Conservation (phyloP, 53 echinoderm and acorn worm genomes). For the Temnopleurus reevesii region DNA sequence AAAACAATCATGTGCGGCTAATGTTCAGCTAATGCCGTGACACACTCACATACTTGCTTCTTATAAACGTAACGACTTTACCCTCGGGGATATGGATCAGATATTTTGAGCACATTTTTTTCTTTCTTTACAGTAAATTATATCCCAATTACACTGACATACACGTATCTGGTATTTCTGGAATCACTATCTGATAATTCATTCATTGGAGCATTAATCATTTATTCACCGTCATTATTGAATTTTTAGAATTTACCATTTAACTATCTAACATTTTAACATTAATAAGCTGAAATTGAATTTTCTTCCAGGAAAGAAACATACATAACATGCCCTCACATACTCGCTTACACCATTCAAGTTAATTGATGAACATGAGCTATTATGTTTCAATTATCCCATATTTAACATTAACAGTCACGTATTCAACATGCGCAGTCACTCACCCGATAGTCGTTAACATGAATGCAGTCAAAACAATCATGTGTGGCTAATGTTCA, state of each 20-base stretch:
- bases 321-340: neutral
- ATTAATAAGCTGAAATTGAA: too few species aligned
- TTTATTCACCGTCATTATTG: too few species aligned
- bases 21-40: constrained; percentile 3
- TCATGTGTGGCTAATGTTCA: neutral
- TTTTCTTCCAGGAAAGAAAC: neutral
- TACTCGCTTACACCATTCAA: neutral
- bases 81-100: neutral
- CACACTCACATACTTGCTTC: neutral
- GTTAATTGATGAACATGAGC: neutral
- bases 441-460: neutral
- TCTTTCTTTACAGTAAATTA: too few species aligned
- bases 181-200: too few species aligned
- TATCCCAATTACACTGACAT: too few species aligned
- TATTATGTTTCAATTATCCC: constrained; percentile 4
- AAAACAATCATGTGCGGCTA: neutral
- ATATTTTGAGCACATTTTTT: too few species aligned
- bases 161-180: too few species aligned
- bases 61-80: neutral
- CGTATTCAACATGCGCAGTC: too few species aligned
- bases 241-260: too few species aligned
- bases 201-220: too few species aligned
- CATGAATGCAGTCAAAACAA: neutral
- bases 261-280: too few species aligned
- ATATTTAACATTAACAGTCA: neutral